Evolutionary conservation across 2,888 invertebrate species (phyloP).

Genomic region (Drosophila pseudotakahashii): DNA sequence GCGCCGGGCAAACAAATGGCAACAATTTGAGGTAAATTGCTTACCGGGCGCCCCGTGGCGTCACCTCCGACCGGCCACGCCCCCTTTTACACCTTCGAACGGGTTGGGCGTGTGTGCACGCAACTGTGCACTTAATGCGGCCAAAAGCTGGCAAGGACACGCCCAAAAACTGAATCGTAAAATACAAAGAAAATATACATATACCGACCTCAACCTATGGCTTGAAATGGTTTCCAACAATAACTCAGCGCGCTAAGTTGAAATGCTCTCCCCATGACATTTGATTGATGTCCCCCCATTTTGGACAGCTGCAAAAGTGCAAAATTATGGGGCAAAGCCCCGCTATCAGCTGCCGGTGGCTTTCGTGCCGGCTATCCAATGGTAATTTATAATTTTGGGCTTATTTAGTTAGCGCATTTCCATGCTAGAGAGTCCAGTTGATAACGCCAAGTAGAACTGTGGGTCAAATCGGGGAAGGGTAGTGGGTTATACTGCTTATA

Average conservation of each 20-base stretch:
- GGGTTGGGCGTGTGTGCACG: conserved; percentile 67
- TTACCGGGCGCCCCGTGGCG: conserved; percentile 64
- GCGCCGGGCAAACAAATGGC: conserved; percentile 71
- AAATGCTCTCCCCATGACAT: conserved; percentile 66
- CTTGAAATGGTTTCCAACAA: conserved; percentile 43
- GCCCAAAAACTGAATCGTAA: conserved; percentile 46
- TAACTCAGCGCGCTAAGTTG: conserved; percentile 63
- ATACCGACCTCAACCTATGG: conserved; percentile 1
- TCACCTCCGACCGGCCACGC: conserved; percentile 64
- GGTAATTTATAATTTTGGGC: conserved; percentile 66
- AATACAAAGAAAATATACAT: conserved; percentile 22
- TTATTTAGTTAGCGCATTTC: conserved; percentile 64
- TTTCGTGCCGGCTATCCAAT: conserved; percentile 71
- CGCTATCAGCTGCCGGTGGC: conserved; percentile 63
- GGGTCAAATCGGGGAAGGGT: not conserved
- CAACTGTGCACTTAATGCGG: conserved; percentile 70
- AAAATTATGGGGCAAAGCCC: conserved; percentile 46
- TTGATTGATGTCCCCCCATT: conserved; percentile 70
- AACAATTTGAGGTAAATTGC: conserved; percentile 77
- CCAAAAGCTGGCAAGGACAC: conserved; percentile 47
- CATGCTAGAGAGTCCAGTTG: conserved; percentile 26
- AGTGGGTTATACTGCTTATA: not conserved
- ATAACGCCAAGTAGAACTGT: conserved; percentile 23
- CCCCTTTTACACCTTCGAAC: conserved; percentile 71
- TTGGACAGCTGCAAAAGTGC: conserved; percentile 68